Percentiles rank a stretch among this genome's conserved stretches.
Conservation (phyloP, 1,140 invertebrate genomes). For the Drosophila serrata region DNA sequence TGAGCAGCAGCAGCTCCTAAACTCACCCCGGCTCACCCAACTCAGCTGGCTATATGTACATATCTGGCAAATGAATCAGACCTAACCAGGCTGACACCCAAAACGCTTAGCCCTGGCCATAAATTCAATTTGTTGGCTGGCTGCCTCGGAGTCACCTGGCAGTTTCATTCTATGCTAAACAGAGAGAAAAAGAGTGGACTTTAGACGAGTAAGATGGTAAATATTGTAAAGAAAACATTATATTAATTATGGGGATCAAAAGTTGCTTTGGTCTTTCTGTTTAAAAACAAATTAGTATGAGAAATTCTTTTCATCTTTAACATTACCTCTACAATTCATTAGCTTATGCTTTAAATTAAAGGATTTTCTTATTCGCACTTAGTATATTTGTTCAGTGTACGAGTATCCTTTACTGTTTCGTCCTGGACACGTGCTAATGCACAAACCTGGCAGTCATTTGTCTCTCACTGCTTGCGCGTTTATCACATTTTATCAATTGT, state of each 20-base stretch:
- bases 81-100: slow-evolving; percentile 53
- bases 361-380: no score
- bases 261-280: neutral
- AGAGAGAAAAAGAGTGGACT: neutral
- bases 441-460: slow-evolving; percentile 77
- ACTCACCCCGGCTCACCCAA: neutral
- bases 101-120: slow-evolving; percentile 63
- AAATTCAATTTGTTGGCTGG: slow-evolving; percentile 80
- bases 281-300: no score
- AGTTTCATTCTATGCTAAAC: slow-evolving; percentile 9
- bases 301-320: neutral
- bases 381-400: neutral
- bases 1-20: slow-evolving; percentile 54
- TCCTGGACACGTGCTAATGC: slow-evolving; percentile 62
- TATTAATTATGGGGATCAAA: neutral
- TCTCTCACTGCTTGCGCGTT: slow-evolving; percentile 61
- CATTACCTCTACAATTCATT: neutral
- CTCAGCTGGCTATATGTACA: slow-evolving; percentile 40
- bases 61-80: slow-evolving; percentile 79
- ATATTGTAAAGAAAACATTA: neutral
- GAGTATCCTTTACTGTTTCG: slow-evolving; percentile 2
- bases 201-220: neutral
- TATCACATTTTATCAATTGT: slow-evolving; percentile 84
- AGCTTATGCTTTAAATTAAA: neutral
- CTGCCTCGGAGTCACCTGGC: slow-evolving; percentile 50